Evolutionary conservation across 2,113 vertebrate species (phyloP), one percentile per base, ranked within the genome.

Genomic region (Gopherus flavomarginatus): DNA sequence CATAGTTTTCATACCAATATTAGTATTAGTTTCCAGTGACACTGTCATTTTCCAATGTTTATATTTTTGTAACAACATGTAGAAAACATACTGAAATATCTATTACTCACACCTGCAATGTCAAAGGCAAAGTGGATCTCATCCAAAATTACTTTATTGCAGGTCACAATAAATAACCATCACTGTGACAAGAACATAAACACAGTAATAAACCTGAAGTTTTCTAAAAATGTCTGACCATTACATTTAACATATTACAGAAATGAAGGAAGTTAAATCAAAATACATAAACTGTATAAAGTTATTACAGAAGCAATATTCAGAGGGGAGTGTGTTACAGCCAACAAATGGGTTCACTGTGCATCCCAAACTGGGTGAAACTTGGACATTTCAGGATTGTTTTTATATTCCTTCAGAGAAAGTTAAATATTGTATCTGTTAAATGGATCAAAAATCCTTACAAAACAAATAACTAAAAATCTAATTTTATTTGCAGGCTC

Each of bases 61-160:
- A 44, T 42, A 29, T 44, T n/a, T 53, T 96, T 96, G 69, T 69
- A 94, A 86, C 79, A 88, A 1, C 24, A 88, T 21, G 79, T 88
- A 88, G 22, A 93, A 86, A 49, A 80, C 22, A 84, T n/a, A 2
- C 50, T 52, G 8, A 78, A 94, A 62, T 38, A 75, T 54, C 83
- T 81, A 90, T 88, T 83, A 86, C 83, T 92, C 90, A 87, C 44
- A 96, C 54, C 84, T 94, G 89, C 31, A 78, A 24, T 42, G 16
- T 5, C 79, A 92, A 65, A 94, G 57, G 24, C 75, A 97, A 96
- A 90, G 91, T 52, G 62, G 62, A 42, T 93, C 6, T 87, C 16
- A 59, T 86, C 57, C 84, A 95, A 87, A 94, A 93, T 14, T 87
- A 78, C 56, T 91, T 92, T 77, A 92, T 82, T 86, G 83, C 83